Evolutionary conservation across 2,888 invertebrate genomes (phyloP).

Genomic region (Drosophila subsilvestris): DNA sequence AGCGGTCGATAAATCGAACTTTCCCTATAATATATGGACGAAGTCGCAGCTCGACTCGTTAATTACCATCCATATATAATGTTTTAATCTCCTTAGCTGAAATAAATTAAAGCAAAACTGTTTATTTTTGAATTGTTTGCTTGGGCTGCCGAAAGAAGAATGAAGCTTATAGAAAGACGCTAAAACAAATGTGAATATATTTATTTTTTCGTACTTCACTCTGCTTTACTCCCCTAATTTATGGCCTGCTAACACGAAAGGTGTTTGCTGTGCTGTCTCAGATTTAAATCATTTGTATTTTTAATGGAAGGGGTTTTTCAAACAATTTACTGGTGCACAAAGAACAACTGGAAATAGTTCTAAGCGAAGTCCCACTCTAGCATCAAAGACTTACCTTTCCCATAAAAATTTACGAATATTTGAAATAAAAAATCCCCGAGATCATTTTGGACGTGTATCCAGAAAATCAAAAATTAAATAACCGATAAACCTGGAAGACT

Average conservation of each 20-base stretch:
- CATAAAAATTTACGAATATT: neutral
- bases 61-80: slow-evolving; percentile 31
- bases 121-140: slow-evolving; percentile 1
- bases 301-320: slow-evolving; percentile 23
- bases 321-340: neutral
- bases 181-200: slow-evolving; percentile 30
- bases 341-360: neutral
- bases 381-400: neutral
- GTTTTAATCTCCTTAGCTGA: slow-evolving; percentile 13
- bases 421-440: slow-evolving; percentile 12
- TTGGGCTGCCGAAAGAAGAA: neutral
- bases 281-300: slow-evolving; percentile 43
- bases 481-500: neutral
- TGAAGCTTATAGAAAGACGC: slow-evolving; percentile 22
- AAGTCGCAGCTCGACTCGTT: neutral
- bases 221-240: slow-evolving; percentile 37
- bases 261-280: slow-evolving; percentile 36
- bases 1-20: slow-evolving; percentile 56
- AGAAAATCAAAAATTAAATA: slow-evolving; percentile 2
- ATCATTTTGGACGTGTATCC: slow-evolving; percentile 1
- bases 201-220: slow-evolving; percentile 10
- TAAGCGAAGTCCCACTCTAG: neutral
- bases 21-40: slow-evolving; percentile 27
- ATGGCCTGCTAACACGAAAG: slow-evolving; percentile 49
- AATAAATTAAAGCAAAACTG: neutral